phyloP scores from a whole-genome alignment of 2,888 invertebrate species.

The Zhengitettix transpicula region DNA sequence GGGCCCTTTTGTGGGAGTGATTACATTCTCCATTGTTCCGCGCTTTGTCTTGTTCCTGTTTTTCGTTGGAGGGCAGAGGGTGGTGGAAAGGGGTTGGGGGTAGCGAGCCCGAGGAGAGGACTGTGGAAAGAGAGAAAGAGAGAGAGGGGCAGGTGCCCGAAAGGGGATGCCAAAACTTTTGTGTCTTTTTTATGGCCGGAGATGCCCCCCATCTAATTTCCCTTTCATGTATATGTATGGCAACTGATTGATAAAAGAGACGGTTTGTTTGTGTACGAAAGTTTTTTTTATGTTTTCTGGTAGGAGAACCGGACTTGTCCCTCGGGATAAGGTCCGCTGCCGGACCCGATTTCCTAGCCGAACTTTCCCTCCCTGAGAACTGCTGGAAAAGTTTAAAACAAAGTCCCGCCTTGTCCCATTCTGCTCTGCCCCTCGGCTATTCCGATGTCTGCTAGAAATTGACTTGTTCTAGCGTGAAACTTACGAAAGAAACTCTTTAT shows the following conservation, averaged over 20 bases:
- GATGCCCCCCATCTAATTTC: conserved; percentile 8
- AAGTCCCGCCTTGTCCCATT: background rate
- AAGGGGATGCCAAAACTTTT: background rate
- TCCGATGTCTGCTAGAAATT: background rate
- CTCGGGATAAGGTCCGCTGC: background rate
- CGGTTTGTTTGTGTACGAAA: background rate
- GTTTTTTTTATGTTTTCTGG: background rate
- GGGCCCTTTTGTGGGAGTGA: background rate
- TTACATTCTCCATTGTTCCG: background rate
- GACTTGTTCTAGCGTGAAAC: background rate
- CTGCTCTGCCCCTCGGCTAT: too few species aligned
- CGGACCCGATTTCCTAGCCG: background rate
- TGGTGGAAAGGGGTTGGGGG: background rate
- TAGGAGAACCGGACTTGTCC: background rate
- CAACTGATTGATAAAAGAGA: conserved; percentile 11
- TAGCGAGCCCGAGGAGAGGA: background rate
- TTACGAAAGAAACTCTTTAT: background rate
- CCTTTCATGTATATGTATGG: conserved; percentile 11
- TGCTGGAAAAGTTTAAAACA: background rate
- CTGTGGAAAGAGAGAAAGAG: background rate
- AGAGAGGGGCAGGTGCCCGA: background rate
- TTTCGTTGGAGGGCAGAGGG: background rate
- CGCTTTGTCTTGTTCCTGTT: background rate
- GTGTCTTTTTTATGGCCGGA: background rate
- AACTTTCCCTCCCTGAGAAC: background rate